phyloP scores from a whole-genome alignment of 64 coral and sea anemone species.

The Montipora efflorescens region DNA sequence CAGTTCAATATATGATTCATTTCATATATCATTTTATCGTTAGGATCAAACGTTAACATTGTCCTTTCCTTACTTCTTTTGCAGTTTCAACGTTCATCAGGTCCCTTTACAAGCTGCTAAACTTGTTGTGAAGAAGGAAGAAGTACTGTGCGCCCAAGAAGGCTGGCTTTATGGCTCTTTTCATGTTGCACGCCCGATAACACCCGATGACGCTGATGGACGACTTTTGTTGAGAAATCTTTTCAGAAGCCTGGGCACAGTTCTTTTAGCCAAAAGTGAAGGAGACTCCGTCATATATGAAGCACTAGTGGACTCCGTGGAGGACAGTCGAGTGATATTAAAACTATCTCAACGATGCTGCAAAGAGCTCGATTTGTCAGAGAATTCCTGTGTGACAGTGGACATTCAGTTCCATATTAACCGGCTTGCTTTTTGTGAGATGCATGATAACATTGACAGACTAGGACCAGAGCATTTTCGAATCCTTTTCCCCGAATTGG shows the following conservation, averaged over 20 bases:
- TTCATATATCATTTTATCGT: no score
- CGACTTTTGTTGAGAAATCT: conserved; percentile 66
- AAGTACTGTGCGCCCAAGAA: conserved; percentile 1
- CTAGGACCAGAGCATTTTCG: conserved; percentile 49
- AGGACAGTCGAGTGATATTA: conserved; percentile 51
- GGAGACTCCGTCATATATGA: conserved; percentile 51
- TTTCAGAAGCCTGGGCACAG: conserved; percentile 30
- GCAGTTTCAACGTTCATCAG: not conserved
- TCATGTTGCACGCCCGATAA: conserved; percentile 19
- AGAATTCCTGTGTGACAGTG: conserved; percentile 13
- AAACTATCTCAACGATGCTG: conserved; percentile 51
- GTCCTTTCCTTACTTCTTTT: not conserved
- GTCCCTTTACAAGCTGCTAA: not conserved
- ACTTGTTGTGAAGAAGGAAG: conserved; percentile 1
- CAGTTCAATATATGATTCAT: no score
- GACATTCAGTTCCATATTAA: conserved; percentile 77
- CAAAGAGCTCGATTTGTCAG: conserved; percentile 54
- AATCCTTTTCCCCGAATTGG: conserved; percentile 55
- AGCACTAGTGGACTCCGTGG: conserved; percentile 43
- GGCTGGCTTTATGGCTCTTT: conserved; percentile 45
- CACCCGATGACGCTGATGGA: conserved; percentile 75
- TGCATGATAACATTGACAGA: conserved; percentile 77
- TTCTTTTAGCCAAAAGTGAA: not conserved
- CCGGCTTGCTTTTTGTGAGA: conserved; percentile 72
- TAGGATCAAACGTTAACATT: not conserved